phyloP scores from a whole-genome alignment of 2,888 invertebrate species.

The Ornithoptera alexandrae region DNA sequence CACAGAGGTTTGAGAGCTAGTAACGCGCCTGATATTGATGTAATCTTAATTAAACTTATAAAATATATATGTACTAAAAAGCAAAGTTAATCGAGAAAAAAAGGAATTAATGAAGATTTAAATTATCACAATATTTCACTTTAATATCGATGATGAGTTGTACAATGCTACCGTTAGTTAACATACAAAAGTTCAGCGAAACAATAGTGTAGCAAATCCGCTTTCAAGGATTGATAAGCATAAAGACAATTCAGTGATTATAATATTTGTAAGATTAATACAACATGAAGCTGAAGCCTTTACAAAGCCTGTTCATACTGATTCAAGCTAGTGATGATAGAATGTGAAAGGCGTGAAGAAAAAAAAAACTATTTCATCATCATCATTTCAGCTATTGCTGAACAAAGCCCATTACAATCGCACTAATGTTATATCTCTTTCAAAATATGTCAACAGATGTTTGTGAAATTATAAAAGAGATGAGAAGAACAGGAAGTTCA shows the following conservation, averaged over 20 bases:
- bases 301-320: constrained; percentile 13
- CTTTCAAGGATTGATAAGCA: constrained; percentile 33
- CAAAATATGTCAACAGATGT: too few relatives aligned
- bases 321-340: background rate
- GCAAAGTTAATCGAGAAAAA: background rate
- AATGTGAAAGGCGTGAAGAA: background rate
- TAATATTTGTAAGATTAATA: constrained; percentile 39
- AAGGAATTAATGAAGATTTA: background rate
- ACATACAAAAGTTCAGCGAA: constrained; percentile 27
- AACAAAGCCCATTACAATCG: too few relatives aligned
- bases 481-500: too few relatives aligned
- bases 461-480: too few relatives aligned
- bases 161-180: constrained; percentile 15
- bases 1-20: too few relatives aligned
- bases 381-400: too few relatives aligned
- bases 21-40: too few relatives aligned
- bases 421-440: too few relatives aligned
- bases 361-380: too few relatives aligned
- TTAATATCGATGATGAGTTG: constrained; percentile 8
- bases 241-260: constrained; percentile 39
- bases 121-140: background rate
- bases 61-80: too few relatives aligned
- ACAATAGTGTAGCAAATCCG: constrained; percentile 29
- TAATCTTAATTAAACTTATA: too few relatives aligned
- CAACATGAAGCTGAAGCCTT: constrained; percentile 37